These are phyloP conservation scores for Squalus acanthias DNA, from an alignment of 2,797 vertebrate species.

Conservation along the genomic window DNA sequence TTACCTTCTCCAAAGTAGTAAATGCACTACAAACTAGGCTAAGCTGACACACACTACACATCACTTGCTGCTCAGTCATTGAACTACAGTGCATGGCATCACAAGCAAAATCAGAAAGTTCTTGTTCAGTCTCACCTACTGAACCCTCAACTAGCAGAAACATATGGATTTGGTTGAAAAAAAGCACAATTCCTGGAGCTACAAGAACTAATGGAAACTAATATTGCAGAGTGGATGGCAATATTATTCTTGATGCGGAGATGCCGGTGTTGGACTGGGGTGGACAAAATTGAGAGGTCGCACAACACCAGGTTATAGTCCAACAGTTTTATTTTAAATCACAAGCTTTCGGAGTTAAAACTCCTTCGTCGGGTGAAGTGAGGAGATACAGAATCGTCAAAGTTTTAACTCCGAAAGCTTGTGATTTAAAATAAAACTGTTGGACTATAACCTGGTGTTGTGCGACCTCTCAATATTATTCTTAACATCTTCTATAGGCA, in stretches of 20 bases:
- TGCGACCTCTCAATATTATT: background rate
- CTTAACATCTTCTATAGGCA: background rate
- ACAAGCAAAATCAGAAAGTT: background rate
- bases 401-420: too few species aligned
- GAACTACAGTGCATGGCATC: background rate
- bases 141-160: background rate
- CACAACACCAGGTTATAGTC: too few species aligned
- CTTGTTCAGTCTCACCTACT: background rate
- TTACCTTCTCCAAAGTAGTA: background rate
- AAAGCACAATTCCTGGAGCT: background rate
- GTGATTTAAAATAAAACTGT: too few species aligned
- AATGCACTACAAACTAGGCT: too few species aligned
- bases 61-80: background rate
- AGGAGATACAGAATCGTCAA: too few species aligned
- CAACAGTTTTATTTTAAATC: too few species aligned
- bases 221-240: background rate
- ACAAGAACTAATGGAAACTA: background rate
- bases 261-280: too few species aligned
- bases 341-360: too few species aligned
- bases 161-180: background rate
- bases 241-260: background rate
- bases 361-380: too few species aligned
- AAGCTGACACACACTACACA: background rate
- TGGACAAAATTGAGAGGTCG: too few species aligned
- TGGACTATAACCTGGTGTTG: too few species aligned